Conservation (phyloP, 2,113 vertebrate genomes). For the Elephantulus edwardii region DNA sequence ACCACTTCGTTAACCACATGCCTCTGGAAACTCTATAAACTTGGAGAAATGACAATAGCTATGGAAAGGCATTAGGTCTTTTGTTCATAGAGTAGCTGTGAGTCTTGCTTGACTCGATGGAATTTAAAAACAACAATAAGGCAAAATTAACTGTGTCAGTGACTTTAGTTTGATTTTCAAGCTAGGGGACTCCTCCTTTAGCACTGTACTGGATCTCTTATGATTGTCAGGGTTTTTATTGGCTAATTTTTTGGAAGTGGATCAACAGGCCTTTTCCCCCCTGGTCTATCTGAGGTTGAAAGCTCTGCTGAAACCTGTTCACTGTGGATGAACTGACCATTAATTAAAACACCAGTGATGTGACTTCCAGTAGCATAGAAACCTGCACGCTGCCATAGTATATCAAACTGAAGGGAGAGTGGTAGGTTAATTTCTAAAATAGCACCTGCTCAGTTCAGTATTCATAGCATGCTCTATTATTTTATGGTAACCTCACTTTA, state of each 20-base stretch:
- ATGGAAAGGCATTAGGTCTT: too few relatives aligned
- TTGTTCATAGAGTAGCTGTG: too few relatives aligned
- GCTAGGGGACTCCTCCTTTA: not conserved
- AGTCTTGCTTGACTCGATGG: too few relatives aligned
- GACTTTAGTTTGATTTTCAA: too few relatives aligned
- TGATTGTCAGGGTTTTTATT: not conserved
- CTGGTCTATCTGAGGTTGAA: not conserved
- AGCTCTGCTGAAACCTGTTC: not conserved
- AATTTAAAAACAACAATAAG: too few relatives aligned
- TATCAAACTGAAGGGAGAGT: not conserved
- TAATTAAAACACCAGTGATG: not conserved
- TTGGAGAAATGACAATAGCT: too few relatives aligned
- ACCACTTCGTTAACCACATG: too few relatives aligned
- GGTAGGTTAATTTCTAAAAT: not conserved
- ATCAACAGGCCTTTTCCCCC: not conserved
- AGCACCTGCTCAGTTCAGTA: fast-evolving
- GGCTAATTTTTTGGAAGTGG: not conserved
- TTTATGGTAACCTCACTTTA: not conserved
- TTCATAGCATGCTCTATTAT: not conserved
- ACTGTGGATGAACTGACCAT: not conserved
- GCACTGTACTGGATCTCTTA: not conserved
- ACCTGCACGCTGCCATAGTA: not conserved
- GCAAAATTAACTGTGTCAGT: too few relatives aligned
- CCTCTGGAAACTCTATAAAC: too few relatives aligned
- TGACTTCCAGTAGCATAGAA: not conserved